Base-by-base conservation (phyloP, 1,140 invertebrate species). In the Drosophila equinoxialis region DNA sequence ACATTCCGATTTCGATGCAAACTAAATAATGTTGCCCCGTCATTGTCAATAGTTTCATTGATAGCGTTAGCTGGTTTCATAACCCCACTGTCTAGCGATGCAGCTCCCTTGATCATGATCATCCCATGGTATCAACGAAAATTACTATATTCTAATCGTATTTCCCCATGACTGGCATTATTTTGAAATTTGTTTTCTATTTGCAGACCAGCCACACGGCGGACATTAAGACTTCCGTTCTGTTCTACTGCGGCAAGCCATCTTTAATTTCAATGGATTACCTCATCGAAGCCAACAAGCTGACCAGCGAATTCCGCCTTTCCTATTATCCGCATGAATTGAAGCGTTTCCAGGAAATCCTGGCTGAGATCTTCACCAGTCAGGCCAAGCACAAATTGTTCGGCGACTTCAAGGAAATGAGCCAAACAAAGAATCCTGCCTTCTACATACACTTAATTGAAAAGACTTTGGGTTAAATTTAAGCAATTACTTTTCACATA, bases 371-470 rank as follows among this genome's bases (percentile, higher is more conserved):
- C 5, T 98, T 98, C 90, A 94, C 94, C n/a, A 78, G 92, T 10
- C 91, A 94, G 23, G 93, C 94, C 0, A 94, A 94, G 60, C 96
- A 97, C 87, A 93, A 93, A 51, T 94, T 97, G 23, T 98, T 94
- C 77, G 96, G 95, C 0, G 97, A 98, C 91, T 98, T 98, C 92
- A 95, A 97, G 90, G 92, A 94, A 0, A 89, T 97, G 20, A 93
- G 94, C 41, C 64, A 71, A 1, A 93, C 95, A 10, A 80, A 94
- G 66, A 93, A 94, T 76, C 96, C 97, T 1, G 96, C 94, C 35
- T 97, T 97, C 91, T 98, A 96, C 77, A 97, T 98, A 63, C 97
- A 98, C 83, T 93, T 97, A 7, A 93, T 97, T 62, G 94, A 97
- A 92, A 97, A 97, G 60, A 68, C 76, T 39, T 76, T 58, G 41